Evolutionary conservation across 2,113 vertebrate species (phyloP).

Genomic region (Callochromis pleurospilus): DNA sequence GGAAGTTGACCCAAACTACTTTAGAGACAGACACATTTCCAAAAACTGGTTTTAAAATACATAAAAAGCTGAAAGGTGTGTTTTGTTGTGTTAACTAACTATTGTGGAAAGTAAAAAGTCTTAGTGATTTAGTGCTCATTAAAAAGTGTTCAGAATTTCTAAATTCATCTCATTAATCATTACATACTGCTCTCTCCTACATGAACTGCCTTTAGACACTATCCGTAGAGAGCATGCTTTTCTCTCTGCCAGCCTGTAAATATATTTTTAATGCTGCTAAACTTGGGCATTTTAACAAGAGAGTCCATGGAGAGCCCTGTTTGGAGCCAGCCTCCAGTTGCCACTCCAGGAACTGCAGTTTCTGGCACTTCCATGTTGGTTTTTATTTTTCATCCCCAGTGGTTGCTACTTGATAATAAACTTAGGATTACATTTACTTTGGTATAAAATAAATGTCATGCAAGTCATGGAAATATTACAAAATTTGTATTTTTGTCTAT

Average conservation of each 20-base stretch:
- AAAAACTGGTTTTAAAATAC: neutral
- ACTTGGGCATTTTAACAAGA: neutral
- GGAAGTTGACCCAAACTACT: neutral
- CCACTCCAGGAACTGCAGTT: neutral
- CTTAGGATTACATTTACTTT: neutral
- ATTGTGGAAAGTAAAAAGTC: neutral
- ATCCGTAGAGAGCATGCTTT: neutral
- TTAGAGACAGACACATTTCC: neutral
- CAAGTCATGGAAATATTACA: neutral
- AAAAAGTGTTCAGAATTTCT: neutral
- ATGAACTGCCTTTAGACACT: neutral
- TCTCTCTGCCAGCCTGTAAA: neutral
- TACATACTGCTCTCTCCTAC: neutral
- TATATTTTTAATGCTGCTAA: neutral
- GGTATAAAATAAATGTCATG: neutral
- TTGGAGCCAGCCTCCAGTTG: neutral
- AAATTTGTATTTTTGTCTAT: neutral
- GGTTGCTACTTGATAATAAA: neutral
- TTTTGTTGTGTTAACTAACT: neutral
- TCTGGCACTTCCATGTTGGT: neutral
- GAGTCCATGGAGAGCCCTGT: neutral
- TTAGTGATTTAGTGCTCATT: neutral
- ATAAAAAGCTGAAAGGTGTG: neutral
- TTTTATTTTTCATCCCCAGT: neutral
- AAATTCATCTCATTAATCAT: neutral